Conservation (phyloP, 2,113 vertebrate species). For the Elephas maximus region DNA sequence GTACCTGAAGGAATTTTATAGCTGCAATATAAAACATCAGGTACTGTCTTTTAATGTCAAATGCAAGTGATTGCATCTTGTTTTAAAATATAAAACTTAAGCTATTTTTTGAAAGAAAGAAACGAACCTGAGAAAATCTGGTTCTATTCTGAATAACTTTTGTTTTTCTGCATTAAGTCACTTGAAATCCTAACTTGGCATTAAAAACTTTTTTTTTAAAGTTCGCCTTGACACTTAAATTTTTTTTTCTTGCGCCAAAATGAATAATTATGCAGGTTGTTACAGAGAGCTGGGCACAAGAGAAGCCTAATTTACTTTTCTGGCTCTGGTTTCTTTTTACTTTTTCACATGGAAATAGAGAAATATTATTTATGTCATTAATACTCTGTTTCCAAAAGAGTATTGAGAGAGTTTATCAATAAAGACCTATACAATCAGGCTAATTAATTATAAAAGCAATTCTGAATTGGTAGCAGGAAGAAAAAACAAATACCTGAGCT, state of each 20-base stretch:
- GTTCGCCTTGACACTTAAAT: neutral
- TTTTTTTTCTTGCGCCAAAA: neutral
- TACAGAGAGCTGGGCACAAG: neutral
- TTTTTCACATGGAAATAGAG: neutral
- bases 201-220: neutral
- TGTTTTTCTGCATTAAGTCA: neutral
- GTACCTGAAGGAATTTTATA: neutral
- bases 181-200: neutral
- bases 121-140: neutral
- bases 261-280: too few species aligned
- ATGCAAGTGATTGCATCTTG: neutral
- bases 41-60: neutral
- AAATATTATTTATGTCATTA: slow-evolving; percentile 4
- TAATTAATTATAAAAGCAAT: neutral
- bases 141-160: neutral
- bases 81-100: neutral
- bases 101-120: slow-evolving; percentile 8
- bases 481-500: neutral
- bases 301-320: neutral
- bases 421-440: neutral
- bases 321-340: neutral
- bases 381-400: neutral
- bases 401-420: neutral
- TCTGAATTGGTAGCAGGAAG: neutral
- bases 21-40: neutral